Evolutionary conservation across 2,797 vertebrate genomes (phyloP).

Genomic region (Sarcophilus harrisii): DNA sequence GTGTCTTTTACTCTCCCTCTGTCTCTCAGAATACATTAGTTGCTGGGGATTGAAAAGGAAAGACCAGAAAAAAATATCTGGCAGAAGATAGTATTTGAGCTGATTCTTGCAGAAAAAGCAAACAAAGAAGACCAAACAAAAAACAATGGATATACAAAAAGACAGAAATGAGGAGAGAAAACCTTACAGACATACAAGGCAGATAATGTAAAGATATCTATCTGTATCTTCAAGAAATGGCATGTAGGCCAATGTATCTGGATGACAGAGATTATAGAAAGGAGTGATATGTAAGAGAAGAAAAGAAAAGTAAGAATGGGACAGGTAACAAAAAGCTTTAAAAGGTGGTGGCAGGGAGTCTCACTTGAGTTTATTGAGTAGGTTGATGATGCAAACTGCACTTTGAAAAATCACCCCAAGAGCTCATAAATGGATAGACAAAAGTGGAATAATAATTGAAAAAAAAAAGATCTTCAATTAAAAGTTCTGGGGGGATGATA

Average conservation of each 20-base stretch:
- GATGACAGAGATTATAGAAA: neutral
- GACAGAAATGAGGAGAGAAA: neutral
- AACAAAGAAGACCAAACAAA: no score
- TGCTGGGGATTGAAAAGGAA: neutral
- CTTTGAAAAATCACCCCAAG: neutral
- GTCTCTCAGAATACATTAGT: neutral
- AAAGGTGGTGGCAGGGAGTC: neutral
- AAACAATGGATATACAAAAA: neutral
- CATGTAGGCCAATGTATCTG: neutral
- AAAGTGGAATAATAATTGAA: neutral
- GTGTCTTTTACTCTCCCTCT: no score
- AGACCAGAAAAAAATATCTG: no score
- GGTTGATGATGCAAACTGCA: neutral
- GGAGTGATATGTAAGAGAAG: neutral
- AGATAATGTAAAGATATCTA: neutral
- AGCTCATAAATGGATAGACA: neutral
- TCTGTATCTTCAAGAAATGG: neutral
- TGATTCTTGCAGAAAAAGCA: neutral
- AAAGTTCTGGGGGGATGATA: neutral
- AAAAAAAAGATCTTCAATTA: neutral
- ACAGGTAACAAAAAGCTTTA: neutral
- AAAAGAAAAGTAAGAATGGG: neutral
- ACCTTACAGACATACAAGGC: neutral
- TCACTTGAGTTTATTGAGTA: neutral
- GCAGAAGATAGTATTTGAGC: neutral